Evolutionary conservation across 2,113 vertebrate genomes (phyloP).

Genomic region (Australoheros scitulus): DNA sequence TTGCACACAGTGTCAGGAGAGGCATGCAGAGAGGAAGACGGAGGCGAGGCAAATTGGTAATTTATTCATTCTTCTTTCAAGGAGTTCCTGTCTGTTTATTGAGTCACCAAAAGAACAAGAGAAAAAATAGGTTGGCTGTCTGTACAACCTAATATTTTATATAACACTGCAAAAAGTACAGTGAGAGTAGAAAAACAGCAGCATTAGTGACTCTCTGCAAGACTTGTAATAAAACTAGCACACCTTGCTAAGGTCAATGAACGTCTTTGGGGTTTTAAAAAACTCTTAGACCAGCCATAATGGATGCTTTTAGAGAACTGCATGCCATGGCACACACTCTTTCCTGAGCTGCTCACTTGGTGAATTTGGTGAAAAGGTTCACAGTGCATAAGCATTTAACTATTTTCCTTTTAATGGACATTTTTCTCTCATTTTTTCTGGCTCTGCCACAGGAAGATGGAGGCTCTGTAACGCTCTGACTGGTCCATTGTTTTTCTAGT

Average conservation of each 20-base stretch:
- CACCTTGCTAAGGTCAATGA: not conserved
- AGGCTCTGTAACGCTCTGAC: not conserved
- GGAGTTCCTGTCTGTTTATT: conserved; percentile 16
- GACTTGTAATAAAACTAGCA: not conserved
- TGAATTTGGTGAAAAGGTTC: not conserved
- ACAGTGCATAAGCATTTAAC: not conserved
- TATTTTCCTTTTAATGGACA: not conserved
- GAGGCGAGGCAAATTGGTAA: not conserved
- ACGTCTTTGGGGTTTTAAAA: not conserved
- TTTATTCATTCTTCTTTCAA: conserved; percentile 5
- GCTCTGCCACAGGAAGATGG: not conserved
- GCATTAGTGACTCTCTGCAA: not conserved
- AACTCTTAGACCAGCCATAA: not conserved
- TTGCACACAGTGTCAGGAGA: not conserved
- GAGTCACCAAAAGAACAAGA: not conserved
- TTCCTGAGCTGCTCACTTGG: not conserved
- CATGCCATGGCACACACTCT: not conserved
- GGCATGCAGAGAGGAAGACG: not conserved
- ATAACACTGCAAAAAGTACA: not conserved
- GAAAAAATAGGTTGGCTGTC: not conserved
- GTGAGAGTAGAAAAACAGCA: not conserved
- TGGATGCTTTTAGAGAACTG: not conserved
- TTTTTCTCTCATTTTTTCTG: not conserved
- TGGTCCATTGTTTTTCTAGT: not conserved
- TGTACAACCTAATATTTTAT: not conserved